Evolutionary conservation across 2,888 invertebrate species (phyloP), one percentile per base, ranked within the genome.

Genomic region (Cerastis rubricosa): DNA sequence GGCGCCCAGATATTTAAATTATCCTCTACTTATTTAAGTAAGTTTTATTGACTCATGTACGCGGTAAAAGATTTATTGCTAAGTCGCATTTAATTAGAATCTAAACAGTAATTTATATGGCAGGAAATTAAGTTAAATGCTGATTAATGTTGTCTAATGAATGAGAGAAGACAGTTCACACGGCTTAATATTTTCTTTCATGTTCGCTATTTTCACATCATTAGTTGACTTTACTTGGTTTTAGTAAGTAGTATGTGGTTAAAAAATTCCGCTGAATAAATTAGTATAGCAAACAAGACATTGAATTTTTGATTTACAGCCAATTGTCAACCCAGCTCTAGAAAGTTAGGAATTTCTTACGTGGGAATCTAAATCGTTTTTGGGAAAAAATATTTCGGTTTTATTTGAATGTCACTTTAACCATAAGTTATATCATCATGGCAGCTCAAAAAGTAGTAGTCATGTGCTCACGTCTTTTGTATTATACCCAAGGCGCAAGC

Each of bases 81-180:
- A n/a, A 43, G 54, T 61, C 64, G 49, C 17, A 49, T 64, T 67
- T 78, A 54, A 78, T 67, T 75, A 59, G 17, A 72, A 66, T 35
- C 72, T 61, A 63, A 64, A 54, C 7, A 7, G 40, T 74, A 72
- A 71, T 83, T 59, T 71, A 71, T 19, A 51, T 35, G 19, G 65
- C 71, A 64, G 70, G 61, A 74, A 78, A 83, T 64, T 63, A 14
- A 29, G 8, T 69, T 63, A 63, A 22, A 64, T 43, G 51, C 71
- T 63, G 25, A 63, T 72, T 45, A 51, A 70, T 61, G 29, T 11
- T 69, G 59, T 29, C 25, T 75, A 29, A 68, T 71, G 65, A 29
- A 68, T 71, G 65, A 71, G 43, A 63, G 45, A 19, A 12, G 6
- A 3, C 3, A 19, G 35, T 69, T 82, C 70, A 75, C 75, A 83